These are phyloP conservation scores for Procavia capensis DNA, from an alignment of 2,113 vertebrate species.

Conservation along the genomic window DNA sequence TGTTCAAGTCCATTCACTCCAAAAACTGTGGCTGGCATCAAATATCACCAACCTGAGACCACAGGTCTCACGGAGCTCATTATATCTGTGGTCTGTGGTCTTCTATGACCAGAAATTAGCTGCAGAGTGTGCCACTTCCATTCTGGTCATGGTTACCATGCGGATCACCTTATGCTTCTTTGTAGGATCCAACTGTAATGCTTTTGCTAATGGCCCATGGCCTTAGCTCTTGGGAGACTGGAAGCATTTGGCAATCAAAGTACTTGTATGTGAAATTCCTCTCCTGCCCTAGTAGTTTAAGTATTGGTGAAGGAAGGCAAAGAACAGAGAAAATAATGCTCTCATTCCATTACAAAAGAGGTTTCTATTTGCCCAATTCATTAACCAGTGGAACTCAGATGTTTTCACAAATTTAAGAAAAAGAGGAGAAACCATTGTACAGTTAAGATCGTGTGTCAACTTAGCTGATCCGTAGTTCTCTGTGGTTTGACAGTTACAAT, in stretches of 20 bases:
- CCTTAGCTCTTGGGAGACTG: constrained; percentile 1
- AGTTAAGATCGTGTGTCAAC: too few relatives aligned
- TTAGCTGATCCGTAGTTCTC: too few relatives aligned
- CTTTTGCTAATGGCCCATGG: constrained; percentile 48
- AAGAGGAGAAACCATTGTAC: background rate
- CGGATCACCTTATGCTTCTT: constrained; percentile 47
- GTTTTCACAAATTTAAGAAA: constrained; percentile 1
- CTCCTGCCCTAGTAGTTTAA: background rate
- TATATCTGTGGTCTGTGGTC: constrained; percentile 16
- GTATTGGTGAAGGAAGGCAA: background rate
- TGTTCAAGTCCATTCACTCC: constrained; percentile 36
- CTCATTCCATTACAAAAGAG: background rate
- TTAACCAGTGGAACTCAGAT: background rate
- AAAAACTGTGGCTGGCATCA: constrained; percentile 21
- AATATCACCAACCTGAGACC: background rate
- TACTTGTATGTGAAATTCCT: constrained; percentile 32
- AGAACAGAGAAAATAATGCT: background rate
- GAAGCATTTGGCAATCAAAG: constrained; percentile 28
- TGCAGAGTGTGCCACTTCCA: constrained; percentile 42
- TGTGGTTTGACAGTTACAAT: too few relatives aligned
- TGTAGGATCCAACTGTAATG: constrained; percentile 39
- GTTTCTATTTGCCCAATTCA: background rate
- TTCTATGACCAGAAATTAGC: constrained; percentile 42
- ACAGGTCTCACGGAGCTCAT: constrained; percentile 51
- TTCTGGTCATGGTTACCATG: constrained; percentile 53